Evolutionary conservation across 2,888 invertebrate genomes (phyloP).

Genomic region (Apodemia zela): DNA sequence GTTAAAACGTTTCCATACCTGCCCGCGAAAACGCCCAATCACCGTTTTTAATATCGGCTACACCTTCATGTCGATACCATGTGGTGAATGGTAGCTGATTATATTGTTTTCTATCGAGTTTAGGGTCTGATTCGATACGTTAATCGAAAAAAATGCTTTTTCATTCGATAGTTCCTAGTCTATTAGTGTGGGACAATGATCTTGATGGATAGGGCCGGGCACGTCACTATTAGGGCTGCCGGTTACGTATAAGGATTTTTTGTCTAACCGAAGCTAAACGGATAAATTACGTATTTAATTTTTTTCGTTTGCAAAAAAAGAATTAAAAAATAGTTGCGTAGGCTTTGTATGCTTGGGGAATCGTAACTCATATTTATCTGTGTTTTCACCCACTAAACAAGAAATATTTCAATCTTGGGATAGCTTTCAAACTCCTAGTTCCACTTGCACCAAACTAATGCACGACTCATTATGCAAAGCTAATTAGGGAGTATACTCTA

Average conservation of each 20-base stretch:
- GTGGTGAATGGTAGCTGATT: slow-evolving; percentile 72
- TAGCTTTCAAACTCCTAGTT: no score
- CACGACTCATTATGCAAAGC: no score
- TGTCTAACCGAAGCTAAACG: neutral
- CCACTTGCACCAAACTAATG: no score
- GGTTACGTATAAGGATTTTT: slow-evolving; percentile 27
- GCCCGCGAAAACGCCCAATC: slow-evolving; percentile 62
- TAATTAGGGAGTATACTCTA: no score
- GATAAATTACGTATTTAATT: slow-evolving; percentile 8
- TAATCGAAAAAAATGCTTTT: slow-evolving; percentile 72
- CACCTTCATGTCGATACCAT: slow-evolving; percentile 34
- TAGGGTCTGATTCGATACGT: slow-evolving; percentile 68
- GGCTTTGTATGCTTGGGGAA: no score
- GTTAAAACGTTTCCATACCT: slow-evolving; percentile 59
- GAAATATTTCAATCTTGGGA: no score
- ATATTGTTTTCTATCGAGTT: slow-evolving; percentile 71
- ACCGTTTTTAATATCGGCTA: slow-evolving; percentile 68
- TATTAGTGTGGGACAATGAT: slow-evolving; percentile 58
- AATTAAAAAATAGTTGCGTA: neutral
- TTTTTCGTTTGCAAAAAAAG: neutral
- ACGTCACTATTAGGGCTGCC: slow-evolving; percentile 36
- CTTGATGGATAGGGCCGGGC: slow-evolving; percentile 48
- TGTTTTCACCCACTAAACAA: no score
- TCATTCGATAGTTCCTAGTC: slow-evolving; percentile 61
- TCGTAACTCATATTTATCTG: no score